Percentiles rank a stretch among this genome's conserved stretches.
Evolutionary conservation across 2,888 invertebrate species (phyloP).

Genomic region (Andrena praecox): DNA sequence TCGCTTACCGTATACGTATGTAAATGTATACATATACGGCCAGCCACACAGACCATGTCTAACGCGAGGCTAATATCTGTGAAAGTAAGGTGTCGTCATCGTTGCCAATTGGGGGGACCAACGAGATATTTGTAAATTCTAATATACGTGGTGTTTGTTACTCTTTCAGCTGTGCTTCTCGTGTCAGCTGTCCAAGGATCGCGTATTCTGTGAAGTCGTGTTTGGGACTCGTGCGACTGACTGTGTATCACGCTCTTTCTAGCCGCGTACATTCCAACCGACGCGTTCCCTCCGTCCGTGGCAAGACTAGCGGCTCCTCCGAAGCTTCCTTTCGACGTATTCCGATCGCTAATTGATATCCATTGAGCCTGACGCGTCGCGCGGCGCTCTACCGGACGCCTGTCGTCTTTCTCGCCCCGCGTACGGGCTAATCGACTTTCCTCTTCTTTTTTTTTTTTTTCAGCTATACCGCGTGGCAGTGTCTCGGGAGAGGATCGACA

Average conservation of each 20-base stretch:
- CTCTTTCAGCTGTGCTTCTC: too few relatives aligned
- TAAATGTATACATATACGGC: slow-evolving; percentile 23
- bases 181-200: too few relatives aligned
- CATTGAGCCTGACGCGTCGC: slow-evolving; percentile 6
- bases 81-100: too few relatives aligned
- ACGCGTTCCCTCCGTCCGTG: slow-evolving; percentile 62
- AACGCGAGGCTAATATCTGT: too few relatives aligned
- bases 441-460: neutral
- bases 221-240: slow-evolving; percentile 4
- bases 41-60: too few relatives aligned
- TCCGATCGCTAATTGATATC: slow-evolving; percentile 28
- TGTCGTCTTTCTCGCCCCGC: neutral
- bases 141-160: too few relatives aligned
- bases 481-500: neutral
- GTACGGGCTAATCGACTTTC: neutral
- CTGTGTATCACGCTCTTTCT: slow-evolving; percentile 31
- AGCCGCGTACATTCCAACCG: slow-evolving; percentile 37
- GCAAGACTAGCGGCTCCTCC: slow-evolving; percentile 64
- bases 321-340: slow-evolving; percentile 41
- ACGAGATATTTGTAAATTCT: too few relatives aligned
- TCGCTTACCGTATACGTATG: slow-evolving; percentile 11
- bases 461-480: neutral
- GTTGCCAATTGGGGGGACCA: too few relatives aligned
- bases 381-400: too few relatives aligned
- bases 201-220: too few relatives aligned